These are phyloP conservation scores for Pseudococcus viburni DNA, from an alignment of 2,888 invertebrate species.

Conservation along the genomic window DNA sequence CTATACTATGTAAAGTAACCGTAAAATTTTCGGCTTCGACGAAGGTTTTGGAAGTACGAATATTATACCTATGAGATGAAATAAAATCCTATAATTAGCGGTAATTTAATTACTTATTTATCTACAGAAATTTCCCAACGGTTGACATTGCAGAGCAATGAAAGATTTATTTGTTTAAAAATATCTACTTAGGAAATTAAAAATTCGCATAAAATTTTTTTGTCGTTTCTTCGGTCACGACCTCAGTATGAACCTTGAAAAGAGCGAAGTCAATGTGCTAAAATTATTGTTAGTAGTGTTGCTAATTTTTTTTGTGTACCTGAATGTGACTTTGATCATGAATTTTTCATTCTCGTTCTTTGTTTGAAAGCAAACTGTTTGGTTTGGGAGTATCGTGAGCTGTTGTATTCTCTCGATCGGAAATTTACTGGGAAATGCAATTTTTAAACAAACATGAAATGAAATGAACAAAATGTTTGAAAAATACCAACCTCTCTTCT, in stretches of 20 bases:
- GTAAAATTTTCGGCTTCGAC: background rate
- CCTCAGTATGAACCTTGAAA: constrained; percentile 3
- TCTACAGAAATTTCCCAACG: constrained; percentile 6
- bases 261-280: constrained; percentile 9
- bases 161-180: background rate
- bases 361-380: background rate
- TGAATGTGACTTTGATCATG: background rate
- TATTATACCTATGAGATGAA: background rate
- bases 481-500: too few relatives aligned
- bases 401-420: too few relatives aligned
- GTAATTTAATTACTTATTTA: constrained; percentile 3
- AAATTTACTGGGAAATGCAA: too few relatives aligned
- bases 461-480: too few relatives aligned
- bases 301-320: background rate
- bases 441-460: too few relatives aligned
- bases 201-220: constrained; percentile 26
- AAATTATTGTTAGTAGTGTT: background rate
- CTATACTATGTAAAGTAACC: background rate
- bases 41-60: background rate
- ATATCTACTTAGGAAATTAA: background rate
- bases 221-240: constrained; percentile 9
- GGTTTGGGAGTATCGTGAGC: too few relatives aligned
- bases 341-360: background rate
- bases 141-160: background rate
- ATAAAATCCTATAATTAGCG: constrained; percentile 17